Conservation (phyloP, 2,797 vertebrate genomes). For the Zenarchopterus dispar region DNA sequence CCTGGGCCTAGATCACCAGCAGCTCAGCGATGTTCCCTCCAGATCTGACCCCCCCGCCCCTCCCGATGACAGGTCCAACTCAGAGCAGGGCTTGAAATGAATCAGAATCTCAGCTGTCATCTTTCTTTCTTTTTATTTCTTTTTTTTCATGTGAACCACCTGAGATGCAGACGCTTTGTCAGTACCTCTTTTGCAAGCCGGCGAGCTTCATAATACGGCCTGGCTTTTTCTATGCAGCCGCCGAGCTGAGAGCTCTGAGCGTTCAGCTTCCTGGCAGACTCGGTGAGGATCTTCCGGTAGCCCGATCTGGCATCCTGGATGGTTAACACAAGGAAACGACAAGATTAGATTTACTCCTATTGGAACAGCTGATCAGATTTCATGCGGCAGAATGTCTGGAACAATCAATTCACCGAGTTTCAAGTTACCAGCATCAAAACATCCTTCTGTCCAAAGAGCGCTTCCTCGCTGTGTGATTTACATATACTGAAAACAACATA, state of each 20-base stretch:
- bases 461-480: not conserved
- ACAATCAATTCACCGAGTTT: constrained; percentile 1
- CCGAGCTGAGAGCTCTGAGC: constrained; percentile 91
- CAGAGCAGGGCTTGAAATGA: no score
- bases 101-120: no score
- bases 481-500: constrained; percentile 22
- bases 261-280: constrained; percentile 92
- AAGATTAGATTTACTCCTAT: constrained; percentile 49
- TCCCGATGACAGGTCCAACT: no score
- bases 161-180: not conserved
- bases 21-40: no score
- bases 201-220: constrained; percentile 93
- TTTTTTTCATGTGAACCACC: not conserved
- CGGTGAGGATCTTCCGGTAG: constrained; percentile 92
- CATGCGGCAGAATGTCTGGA: constrained; percentile 6
- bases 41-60: no score
- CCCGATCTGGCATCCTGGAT: constrained; percentile 90
- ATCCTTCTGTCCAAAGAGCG: constrained; percentile 22
- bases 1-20: no score
- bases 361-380: constrained; percentile 32
- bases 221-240: constrained; percentile 91
- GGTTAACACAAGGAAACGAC: constrained; percentile 28
- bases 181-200: constrained; percentile 92
- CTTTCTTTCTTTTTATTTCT: not conserved
- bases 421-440: not conserved